These are phyloP conservation scores for Macrobrachium nipponense DNA, from an alignment of 1,140 invertebrate genomes.

Conservation along the genomic window DNA sequence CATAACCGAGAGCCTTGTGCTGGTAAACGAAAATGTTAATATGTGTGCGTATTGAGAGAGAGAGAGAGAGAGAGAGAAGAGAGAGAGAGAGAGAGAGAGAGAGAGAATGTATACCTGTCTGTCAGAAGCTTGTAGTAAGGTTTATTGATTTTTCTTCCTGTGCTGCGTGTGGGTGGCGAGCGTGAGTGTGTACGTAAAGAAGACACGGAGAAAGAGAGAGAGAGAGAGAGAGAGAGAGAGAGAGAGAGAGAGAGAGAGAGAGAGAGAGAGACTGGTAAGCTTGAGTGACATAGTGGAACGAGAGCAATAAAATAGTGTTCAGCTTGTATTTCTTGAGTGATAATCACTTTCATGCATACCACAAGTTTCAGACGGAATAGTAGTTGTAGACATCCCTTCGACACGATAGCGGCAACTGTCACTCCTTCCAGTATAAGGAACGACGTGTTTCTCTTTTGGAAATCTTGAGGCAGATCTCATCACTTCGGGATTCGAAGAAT, in stretches of 20 bases:
- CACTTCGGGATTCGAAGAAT: too few species aligned
- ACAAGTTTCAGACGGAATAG: too few species aligned
- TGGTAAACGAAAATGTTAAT: too few species aligned
- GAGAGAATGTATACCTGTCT: not conserved
- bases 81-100: not conserved
- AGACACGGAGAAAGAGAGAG: not conserved
- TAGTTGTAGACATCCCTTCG: too few species aligned
- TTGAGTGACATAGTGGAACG: not conserved
- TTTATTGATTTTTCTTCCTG: too few species aligned
- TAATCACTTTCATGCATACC: not conserved
- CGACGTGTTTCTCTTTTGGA: too few species aligned
- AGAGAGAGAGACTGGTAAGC: not conserved
- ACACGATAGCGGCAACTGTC: too few species aligned
- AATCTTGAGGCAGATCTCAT: too few species aligned
- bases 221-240: not conserved
- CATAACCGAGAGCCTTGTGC: too few species aligned
- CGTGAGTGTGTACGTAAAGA: not conserved
- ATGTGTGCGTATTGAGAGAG: not conserved
- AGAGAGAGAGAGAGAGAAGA: not conserved
- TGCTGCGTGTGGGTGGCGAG: not conserved
- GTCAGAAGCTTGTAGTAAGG: too few species aligned
- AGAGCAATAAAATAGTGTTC: not conserved
- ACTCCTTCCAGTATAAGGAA: too few species aligned
- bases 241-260: not conserved
- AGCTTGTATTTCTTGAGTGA: not conserved